A percentile compares a stretch with the other conserved stretches of the same genome.
phyloP scores from a whole-genome alignment of 1,140 invertebrate species.

The Achatina immaculata region DNA sequence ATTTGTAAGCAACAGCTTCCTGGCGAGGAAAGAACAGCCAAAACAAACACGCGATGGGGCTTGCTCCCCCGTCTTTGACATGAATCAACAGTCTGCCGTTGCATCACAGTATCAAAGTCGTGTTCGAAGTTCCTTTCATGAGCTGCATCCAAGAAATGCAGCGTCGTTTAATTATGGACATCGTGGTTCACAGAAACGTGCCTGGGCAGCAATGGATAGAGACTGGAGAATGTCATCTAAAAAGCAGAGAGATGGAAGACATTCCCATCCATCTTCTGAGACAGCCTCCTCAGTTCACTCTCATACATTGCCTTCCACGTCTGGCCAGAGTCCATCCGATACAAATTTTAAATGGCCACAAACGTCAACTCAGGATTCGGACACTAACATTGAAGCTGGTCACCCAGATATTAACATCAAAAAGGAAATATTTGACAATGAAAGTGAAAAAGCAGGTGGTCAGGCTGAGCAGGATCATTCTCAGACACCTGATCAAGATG shows the following conservation, averaged over 20 bases:
- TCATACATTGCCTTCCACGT: neutral
- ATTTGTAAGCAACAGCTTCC: conserved; percentile 46
- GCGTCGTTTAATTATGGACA: conserved; percentile 10
- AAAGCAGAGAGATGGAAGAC: conserved; percentile 16
- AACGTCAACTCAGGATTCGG: neutral
- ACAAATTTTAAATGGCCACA: conserved; percentile 23
- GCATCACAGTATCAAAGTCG: neutral
- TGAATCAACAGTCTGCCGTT: neutral
- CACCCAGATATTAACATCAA: conserved; percentile 13
- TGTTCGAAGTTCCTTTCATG: neutral
- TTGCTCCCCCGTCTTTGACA: conserved; percentile 11
- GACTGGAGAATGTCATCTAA: conserved; percentile 34
- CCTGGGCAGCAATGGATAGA: conserved; percentile 21
- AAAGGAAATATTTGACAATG: conserved; percentile 16
- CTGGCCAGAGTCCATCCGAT: neutral
- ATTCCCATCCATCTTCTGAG: neutral
- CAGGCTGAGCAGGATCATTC: neutral
- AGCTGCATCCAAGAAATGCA: neutral
- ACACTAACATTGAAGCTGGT: neutral
- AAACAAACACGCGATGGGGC: conserved; percentile 9
- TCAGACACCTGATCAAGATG: neutral
- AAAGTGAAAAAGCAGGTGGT: neutral
- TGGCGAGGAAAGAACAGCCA: conserved; percentile 35
- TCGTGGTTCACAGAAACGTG: conserved; percentile 32
- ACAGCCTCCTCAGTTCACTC: neutral